Base-by-base conservation (phyloP, 2,888 invertebrate genomes). In the Trachelus stipa region DNA sequence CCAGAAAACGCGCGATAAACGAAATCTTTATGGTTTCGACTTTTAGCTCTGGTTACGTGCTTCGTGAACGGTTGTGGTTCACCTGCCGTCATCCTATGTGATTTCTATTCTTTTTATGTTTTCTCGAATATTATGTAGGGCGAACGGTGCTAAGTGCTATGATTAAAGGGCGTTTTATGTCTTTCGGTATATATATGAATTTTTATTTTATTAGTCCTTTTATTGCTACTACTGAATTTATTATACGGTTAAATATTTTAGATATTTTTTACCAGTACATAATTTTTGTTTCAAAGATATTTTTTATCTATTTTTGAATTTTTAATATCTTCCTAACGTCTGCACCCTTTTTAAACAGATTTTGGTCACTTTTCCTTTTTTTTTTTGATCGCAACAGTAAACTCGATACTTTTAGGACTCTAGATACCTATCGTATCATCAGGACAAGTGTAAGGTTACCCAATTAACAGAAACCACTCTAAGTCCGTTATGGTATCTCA, bases 1-100 rank as follows among this genome's bases (percentile, higher is more conserved):
- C 82, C 85, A 85, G 83, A 81, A 86, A 85, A 84, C 81, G 83
- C 82, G 82, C 83, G 88, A 89, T 89, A 89, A 87, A 83, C 76
- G 78, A 82, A 83, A 85, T 86, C 86, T 86, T 85, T 84, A 86
- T 81, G 82, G 86, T 83, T 78, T 78, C 80, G 79, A 81, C 79
- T 79, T 80, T 81, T 73, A 77, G 80, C 77, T 80, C 79, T 76
- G 79, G 79, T 80, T 79, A 79, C 79, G 73, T 71, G n/a, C 68
- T 12, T 35, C 69, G 31, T 12, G 68, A 30, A 68, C 31, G 30
- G 73, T 34, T 73, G 3, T 34, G 33, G 33, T 79, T 79, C 85
- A 86, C 85, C 85, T 85, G 86, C 86, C 82, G n/a, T 30, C 73
- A 56, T 56, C 9, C 56, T 56, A 56, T 56, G 56, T 56, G 56